phyloP scores from a whole-genome alignment of 2,113 vertebrate species.

The Marmota monax region DNA sequence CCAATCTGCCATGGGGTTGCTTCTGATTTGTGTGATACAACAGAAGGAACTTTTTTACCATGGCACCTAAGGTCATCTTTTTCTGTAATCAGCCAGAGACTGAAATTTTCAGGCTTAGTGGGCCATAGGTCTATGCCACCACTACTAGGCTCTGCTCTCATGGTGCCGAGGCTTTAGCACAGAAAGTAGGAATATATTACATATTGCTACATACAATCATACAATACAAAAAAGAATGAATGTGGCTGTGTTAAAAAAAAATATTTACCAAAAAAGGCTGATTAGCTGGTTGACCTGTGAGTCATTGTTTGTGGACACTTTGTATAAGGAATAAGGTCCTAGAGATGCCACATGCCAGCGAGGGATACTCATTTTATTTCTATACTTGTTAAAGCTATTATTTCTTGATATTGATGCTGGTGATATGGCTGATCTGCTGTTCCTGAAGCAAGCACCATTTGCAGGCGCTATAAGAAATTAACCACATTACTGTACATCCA shows the following conservation, averaged over 20 bases:
- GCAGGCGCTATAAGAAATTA: neutral
- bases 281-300: neutral
- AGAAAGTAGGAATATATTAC: neutral
- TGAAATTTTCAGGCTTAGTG: neutral
- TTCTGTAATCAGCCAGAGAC: neutral
- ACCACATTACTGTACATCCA: neutral
- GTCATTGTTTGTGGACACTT: neutral
- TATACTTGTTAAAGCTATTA: neutral
- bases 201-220: neutral
- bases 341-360: neutral
- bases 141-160: neutral
- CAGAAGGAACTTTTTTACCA: neutral
- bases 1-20: accelerated
- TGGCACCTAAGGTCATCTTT: neutral
- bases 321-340: neutral
- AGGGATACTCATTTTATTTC: neutral
- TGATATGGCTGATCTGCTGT: neutral
- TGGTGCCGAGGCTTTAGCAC: neutral
- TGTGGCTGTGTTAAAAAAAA: neutral
- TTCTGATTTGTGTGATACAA: neutral
- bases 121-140: neutral
- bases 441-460: neutral
- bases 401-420: neutral
- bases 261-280: neutral
- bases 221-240: neutral